These are phyloP conservation scores for Atta colombica DNA, from an alignment of 1,140 invertebrate genomes.

Conservation along the genomic window DNA sequence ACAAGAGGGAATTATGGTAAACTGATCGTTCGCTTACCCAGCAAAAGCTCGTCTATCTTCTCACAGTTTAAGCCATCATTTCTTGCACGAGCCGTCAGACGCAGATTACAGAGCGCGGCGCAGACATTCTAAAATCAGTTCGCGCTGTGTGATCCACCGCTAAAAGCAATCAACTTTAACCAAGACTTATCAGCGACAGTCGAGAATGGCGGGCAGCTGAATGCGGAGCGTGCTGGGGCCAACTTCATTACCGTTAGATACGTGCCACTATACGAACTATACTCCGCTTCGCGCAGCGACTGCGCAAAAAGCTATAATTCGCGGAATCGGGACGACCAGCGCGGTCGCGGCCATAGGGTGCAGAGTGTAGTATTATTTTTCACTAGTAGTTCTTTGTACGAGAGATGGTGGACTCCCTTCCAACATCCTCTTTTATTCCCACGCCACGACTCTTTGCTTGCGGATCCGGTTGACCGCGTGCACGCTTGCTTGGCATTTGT, in stretches of 20 bases:
- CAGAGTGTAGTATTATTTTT: slow-evolving; percentile 68
- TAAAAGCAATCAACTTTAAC: slow-evolving; percentile 64
- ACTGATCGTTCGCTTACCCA: slow-evolving; percentile 13
- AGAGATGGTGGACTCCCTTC: slow-evolving; percentile 10
- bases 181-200: slow-evolving; percentile 52
- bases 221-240: slow-evolving; percentile 19
- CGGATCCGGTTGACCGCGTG: slow-evolving; percentile 78
- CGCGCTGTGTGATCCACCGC: slow-evolving; percentile 11
- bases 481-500: slow-evolving; percentile 78
- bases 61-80: slow-evolving; percentile 50
- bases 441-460: slow-evolving; percentile 65
- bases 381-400: slow-evolving; percentile 68
- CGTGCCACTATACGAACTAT: slow-evolving; percentile 29
- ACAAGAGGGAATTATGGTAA: slow-evolving; percentile 4
- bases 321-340: slow-evolving; percentile 49
- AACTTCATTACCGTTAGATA: slow-evolving; percentile 59
- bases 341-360: background rate
- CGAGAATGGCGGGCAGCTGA: slow-evolving; percentile 39
- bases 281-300: slow-evolving; percentile 28
- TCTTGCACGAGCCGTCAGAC: slow-evolving; percentile 67
- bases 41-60: slow-evolving; percentile 51
- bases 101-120: slow-evolving; percentile 68
- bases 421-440: slow-evolving; percentile 34
- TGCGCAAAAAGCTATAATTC: slow-evolving; percentile 64
- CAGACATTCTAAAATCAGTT: slow-evolving; percentile 58